A percentile compares a stretch with the other conserved stretches of the same genome.
Evolutionary conservation across 2,888 invertebrate species (phyloP).

Genomic region (Drosophila paramelanica): DNA sequence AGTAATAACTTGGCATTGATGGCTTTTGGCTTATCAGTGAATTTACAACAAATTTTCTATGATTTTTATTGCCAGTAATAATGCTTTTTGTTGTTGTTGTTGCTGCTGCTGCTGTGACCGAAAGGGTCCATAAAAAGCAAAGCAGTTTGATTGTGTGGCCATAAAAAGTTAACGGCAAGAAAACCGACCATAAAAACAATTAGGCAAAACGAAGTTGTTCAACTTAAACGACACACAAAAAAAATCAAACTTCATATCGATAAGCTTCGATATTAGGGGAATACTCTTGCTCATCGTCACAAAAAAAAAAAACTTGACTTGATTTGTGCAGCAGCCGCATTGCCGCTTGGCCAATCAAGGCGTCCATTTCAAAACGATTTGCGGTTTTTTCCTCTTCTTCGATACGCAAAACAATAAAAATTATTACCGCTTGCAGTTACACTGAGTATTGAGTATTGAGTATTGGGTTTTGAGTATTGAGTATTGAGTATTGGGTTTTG

Average conservation of each 20-base stretch:
- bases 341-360: constrained; percentile 26
- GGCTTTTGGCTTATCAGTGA: constrained; percentile 46
- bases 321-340: not conserved
- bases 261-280: constrained; percentile 6
- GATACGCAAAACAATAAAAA: constrained; percentile 41
- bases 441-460: constrained; percentile 5
- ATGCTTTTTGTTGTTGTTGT: constrained; percentile 26
- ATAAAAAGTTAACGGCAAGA: constrained; percentile 65
- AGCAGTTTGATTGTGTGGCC: constrained; percentile 63
- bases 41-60: constrained; percentile 66
- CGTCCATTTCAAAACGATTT: constrained; percentile 54
- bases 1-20: constrained; percentile 62
- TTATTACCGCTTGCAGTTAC: constrained; percentile 26
- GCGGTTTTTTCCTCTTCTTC: constrained; percentile 32
- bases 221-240: constrained; percentile 18
- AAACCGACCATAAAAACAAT: constrained; percentile 71
- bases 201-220: constrained; percentile 57
- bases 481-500: constrained; percentile 11
- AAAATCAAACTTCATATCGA: constrained; percentile 7
- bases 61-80: constrained; percentile 67
- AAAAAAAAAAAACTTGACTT: too few species aligned
- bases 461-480: constrained; percentile 20
- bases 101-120: constrained; percentile 22
- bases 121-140: constrained; percentile 64
- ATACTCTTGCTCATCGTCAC: constrained; percentile 16